Percentiles rank a stretch among this genome's conserved stretches.
These are phyloP conservation scores for Cheilosia vernalis DNA, from an alignment of 2,888 invertebrate genomes.

Conservation along the genomic window DNA sequence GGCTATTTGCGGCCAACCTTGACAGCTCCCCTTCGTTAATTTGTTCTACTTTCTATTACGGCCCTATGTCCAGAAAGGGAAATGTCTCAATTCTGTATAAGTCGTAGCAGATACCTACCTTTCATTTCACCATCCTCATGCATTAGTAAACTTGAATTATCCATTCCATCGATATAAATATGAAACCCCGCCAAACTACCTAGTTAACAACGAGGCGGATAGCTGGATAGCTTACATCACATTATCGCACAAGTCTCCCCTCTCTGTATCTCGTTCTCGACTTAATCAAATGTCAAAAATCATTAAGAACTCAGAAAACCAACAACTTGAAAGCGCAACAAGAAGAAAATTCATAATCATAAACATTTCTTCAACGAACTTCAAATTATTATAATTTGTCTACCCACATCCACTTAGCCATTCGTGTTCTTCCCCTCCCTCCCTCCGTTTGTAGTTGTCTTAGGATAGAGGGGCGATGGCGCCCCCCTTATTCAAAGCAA, in stretches of 20 bases:
- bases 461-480: background rate
- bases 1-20: too few species aligned
- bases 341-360: constrained; percentile 50
- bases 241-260: background rate
- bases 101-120: too few species aligned
- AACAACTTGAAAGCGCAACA: constrained; percentile 40
- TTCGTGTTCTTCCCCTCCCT: constrained; percentile 13
- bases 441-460: background rate
- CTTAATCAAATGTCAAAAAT: constrained; percentile 35
- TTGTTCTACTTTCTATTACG: too few species aligned
- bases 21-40: too few species aligned
- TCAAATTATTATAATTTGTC: constrained; percentile 67
- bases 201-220: constrained; percentile 7
- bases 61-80: too few species aligned
- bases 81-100: too few species aligned
- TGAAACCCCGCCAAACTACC: background rate
- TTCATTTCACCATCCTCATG: too few species aligned
- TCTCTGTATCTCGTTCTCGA: background rate
- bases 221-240: constrained; percentile 23
- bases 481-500: constrained; percentile 9
- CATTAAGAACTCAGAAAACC: constrained; percentile 12
- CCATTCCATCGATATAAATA: background rate
- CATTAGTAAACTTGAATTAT: background rate
- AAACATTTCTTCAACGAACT: constrained; percentile 57
- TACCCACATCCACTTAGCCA: constrained; percentile 59